These are phyloP conservation scores for Formica aserva DNA, from an alignment of 2,888 invertebrate species.

Conservation along the genomic window DNA sequence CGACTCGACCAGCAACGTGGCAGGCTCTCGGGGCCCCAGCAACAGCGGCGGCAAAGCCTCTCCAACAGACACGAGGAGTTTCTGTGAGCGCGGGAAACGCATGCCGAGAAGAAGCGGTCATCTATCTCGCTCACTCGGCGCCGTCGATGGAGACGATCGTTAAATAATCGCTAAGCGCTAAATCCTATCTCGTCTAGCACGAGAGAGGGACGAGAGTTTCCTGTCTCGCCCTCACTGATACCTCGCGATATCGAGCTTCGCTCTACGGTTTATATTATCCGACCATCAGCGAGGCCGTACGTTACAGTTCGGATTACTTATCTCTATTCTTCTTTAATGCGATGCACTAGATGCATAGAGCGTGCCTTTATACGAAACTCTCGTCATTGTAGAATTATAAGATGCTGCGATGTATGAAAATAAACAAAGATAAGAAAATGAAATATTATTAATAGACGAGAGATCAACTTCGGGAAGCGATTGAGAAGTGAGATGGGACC, in stretches of 20 bases:
- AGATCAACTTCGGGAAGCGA: background rate
- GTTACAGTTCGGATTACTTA: slow-evolving; percentile 23
- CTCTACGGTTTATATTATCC: slow-evolving; percentile 4
- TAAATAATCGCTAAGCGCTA: slow-evolving; percentile 26
- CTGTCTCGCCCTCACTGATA: background rate
- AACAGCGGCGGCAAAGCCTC: slow-evolving; percentile 28
- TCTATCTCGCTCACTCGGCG: background rate
- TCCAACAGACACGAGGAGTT: slow-evolving; percentile 1
- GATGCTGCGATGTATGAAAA: background rate
- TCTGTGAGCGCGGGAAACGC: slow-evolving; percentile 44
- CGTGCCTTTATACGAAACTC: background rate
- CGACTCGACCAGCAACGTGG: slow-evolving; percentile 27
- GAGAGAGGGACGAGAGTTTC: background rate
- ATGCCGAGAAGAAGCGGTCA: slow-evolving; percentile 21
- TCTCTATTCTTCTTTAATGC: background rate
- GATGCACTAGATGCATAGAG: background rate
- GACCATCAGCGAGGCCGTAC: background rate
- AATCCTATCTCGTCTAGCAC: slow-evolving; percentile 18
- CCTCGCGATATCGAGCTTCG: slow-evolving; percentile 1
- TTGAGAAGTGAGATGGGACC: slow-evolving; percentile 3
- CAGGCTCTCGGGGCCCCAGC: slow-evolving; percentile 25
- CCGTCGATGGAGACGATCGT: background rate
- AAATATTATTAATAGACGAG: background rate
- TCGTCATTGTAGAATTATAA: background rate
- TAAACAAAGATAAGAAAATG: background rate